Percentiles rank a stretch among this genome's conserved stretches.
Conservation (phyloP, 1,140 invertebrate genomes). For the Globodera rostochiensis region DNA sequence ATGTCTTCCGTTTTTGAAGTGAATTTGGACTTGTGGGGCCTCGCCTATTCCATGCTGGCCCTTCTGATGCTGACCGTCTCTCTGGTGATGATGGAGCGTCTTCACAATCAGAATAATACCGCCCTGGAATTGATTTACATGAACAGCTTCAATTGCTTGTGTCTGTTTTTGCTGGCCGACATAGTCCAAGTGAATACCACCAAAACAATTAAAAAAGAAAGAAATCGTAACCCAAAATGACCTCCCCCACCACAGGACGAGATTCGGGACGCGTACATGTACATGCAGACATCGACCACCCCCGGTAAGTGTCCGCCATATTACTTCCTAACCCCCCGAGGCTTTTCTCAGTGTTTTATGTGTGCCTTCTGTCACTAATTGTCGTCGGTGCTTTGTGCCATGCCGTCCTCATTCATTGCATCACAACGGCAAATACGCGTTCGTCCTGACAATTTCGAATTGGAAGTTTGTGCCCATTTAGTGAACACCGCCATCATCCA, state of each 20-base stretch:
- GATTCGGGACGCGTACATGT: constrained; percentile 52
- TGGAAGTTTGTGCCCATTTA: constrained; percentile 31
- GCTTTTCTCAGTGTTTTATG: constrained; percentile 58
- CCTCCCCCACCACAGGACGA: constrained; percentile 30
- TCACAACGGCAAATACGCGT: constrained; percentile 32
- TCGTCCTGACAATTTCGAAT: constrained; percentile 64
- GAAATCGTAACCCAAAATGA: neutral
- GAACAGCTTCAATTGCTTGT: constrained; percentile 53
- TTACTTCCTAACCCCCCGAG: neutral
- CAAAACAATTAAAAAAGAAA: neutral
- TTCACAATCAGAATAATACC: constrained; percentile 43
- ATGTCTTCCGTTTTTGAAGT: constrained; percentile 67
- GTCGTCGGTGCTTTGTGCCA: constrained; percentile 64
- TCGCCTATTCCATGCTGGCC: constrained; percentile 67
- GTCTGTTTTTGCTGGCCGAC: constrained; percentile 51
- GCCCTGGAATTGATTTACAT: constrained; percentile 45
- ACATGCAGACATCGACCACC: constrained; percentile 21
- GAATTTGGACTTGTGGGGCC: constrained; percentile 67
- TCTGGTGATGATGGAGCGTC: constrained; percentile 68
- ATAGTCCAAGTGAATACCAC: constrained; percentile 60
- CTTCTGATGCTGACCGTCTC: constrained; percentile 69
- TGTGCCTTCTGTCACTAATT: constrained; percentile 66
- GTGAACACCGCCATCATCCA: constrained; percentile 26
- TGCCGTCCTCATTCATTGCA: constrained; percentile 39
- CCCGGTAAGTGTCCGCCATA: neutral